Conservation (phyloP, 92 coral and sea anemone species). For the Pocillopora meandrina region DNA sequence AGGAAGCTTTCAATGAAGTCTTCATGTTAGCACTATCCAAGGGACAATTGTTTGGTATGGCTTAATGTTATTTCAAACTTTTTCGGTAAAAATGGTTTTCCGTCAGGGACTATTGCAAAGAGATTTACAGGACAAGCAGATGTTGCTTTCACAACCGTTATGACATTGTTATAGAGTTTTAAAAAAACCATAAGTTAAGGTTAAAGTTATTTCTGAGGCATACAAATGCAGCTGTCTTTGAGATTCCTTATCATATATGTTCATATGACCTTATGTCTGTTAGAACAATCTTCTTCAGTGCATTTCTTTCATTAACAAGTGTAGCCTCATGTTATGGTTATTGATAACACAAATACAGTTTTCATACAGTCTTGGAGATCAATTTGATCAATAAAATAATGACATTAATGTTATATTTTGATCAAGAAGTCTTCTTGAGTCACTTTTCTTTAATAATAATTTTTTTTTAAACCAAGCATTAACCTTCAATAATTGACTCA, state of each 20-base stretch:
- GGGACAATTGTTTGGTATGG: conserved; percentile 35
- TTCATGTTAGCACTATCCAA: conserved; percentile 15
- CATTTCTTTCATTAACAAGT: conserved; percentile 18
- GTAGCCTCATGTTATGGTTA: conserved; percentile 26
- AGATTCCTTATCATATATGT: conserved; percentile 1
- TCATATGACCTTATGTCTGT: conserved; percentile 13
- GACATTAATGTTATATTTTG: conserved; percentile 9
- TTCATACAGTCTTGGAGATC: conserved; percentile 7
- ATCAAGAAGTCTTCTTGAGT: conserved; percentile 26
- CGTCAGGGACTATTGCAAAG: too few species aligned
- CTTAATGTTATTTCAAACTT: background rate
- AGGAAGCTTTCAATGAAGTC: conserved; percentile 21
- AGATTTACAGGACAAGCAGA: too few species aligned
- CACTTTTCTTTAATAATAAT: background rate
- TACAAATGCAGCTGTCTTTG: background rate
- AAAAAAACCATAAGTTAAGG: too few species aligned
- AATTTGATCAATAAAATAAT: conserved; percentile 29
- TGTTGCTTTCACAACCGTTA: too few species aligned
- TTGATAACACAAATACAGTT: conserved; percentile 28
- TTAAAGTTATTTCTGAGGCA: too few species aligned
- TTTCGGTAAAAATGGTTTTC: too few species aligned
- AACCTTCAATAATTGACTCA: background rate
- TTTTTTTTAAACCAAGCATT: background rate
- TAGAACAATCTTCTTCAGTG: background rate
- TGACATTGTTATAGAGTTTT: too few species aligned